phyloP scores from a whole-genome alignment of 2,113 vertebrate species.

The Corynorhinus townsendii region DNA sequence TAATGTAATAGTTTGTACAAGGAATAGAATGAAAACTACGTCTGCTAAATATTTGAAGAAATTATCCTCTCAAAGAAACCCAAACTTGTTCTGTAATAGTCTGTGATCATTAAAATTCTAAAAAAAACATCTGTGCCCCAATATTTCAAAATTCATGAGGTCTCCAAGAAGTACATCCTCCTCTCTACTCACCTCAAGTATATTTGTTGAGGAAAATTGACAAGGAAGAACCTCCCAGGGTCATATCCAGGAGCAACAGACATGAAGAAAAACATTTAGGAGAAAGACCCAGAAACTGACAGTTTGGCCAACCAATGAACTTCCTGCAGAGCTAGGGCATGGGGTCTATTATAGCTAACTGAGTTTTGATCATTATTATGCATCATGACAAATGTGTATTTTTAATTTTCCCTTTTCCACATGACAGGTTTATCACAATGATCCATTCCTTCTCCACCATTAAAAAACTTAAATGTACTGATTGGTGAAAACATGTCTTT shows the following conservation, averaged over 20 bases:
- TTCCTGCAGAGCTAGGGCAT: not conserved
- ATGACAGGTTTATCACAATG: not conserved
- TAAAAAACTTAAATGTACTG: not conserved
- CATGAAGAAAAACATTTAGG: not conserved
- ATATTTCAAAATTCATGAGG: not conserved
- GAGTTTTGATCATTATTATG: constrained; percentile 28
- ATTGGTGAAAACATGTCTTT: not conserved
- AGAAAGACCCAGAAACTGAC: not conserved
- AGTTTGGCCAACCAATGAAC: not conserved
- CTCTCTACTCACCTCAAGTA: not conserved
- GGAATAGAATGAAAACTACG: not conserved
- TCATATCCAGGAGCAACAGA: not conserved
- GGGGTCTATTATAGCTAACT: not conserved
- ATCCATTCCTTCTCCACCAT: not conserved
- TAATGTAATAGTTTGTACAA: not conserved
- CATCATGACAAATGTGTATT: not conserved
- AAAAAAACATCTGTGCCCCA: not conserved
- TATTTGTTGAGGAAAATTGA: not conserved
- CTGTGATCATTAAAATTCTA: not conserved
- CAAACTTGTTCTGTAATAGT: not conserved
- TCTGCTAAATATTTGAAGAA: not conserved
- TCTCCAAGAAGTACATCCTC: not conserved
- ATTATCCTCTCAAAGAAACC: not conserved
- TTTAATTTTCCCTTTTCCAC: not conserved
- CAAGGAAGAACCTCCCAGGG: not conserved